phyloP scores from a whole-genome alignment of 2,113 vertebrate genomes.

The human (Homo sapiens) region GRCh38 chr3:88440001-88440500 shows the following conservation, averaged over 20 bases:
- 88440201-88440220: background rate
- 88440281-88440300: background rate
- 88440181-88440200: background rate
- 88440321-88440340: background rate
- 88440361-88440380: background rate
- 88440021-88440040: background rate
- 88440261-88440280: conserved; percentile 14
- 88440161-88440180: background rate
- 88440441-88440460: background rate
- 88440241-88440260: background rate
- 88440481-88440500: background rate
- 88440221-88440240: background rate
- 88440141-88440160: background rate
- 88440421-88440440: background rate
- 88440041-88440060: background rate
- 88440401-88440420: background rate
- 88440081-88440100: background rate
- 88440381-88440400: background rate
- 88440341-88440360: background rate
- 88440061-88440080: background rate
- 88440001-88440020: background rate
- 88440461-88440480: background rate
- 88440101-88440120: background rate
- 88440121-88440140: background rate
- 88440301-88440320: background rate